Conservation (phyloP, 2,113 vertebrate species). For the Hemiscyllium ocellatum region DNA sequence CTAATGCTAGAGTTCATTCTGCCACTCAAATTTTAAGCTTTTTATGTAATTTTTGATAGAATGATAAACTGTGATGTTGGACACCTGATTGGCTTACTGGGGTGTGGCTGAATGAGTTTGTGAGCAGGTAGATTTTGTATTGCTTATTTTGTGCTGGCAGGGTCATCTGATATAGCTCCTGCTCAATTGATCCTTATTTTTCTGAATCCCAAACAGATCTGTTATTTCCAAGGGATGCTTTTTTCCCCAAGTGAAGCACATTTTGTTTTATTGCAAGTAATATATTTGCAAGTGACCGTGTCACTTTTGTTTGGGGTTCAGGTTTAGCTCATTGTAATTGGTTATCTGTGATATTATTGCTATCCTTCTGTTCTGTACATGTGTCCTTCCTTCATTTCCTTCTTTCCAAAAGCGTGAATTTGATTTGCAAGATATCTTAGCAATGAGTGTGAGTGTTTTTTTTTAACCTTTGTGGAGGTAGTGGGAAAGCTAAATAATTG, state of each 20-base stretch:
- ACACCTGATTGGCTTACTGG: background rate
- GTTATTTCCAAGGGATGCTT: background rate
- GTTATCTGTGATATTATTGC: background rate
- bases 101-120: background rate
- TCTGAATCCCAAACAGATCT: background rate
- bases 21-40: background rate
- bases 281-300: background rate
- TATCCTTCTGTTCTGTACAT: background rate
- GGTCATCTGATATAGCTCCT: background rate
- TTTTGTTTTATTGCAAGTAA: background rate
- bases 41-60: constrained; percentile 16
- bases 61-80: background rate
- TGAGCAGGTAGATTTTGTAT: constrained; percentile 1
- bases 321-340: background rate
- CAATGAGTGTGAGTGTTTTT: background rate
- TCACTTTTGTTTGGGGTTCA: background rate
- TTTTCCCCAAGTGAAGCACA: background rate
- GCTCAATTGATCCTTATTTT: background rate
- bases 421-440: background rate
- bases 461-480: background rate
- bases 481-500: background rate
- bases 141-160: background rate
- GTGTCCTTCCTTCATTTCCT: background rate
- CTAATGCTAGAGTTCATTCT: background rate
- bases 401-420: background rate